Base-by-base conservation (phyloP, 1,140 invertebrate genomes). In the Rhyzopertha dominica region DNA sequence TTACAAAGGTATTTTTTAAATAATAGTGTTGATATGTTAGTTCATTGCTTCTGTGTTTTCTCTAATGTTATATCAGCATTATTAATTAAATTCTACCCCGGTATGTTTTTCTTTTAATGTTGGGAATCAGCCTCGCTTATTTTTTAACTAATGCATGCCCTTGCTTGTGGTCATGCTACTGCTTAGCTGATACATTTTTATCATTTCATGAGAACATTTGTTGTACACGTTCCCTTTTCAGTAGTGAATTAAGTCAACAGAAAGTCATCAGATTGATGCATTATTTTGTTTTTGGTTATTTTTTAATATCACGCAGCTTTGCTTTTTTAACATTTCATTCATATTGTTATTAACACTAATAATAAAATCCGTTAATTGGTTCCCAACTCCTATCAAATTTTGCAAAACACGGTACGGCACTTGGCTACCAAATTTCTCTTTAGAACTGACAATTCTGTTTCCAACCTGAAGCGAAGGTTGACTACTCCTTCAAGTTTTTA, bases 371-470 rank as follows among this genome's bases (percentile, higher is more conserved):
- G 24, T 37, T 34, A 46, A 49, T 46, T 59, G 59, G 58, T 59
- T 59, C 56, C 59, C 54, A 59, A 59, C 43, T 41, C 51, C 38
- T 35, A 29, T 8, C 13, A 22, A 37, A 7, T 22, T n/a, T n/a
- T n/a, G n/a, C n/a, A n/a, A n/a, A n/a, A n/a, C n/a, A 53, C 60
- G 62, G 62, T 64, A 62, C 48, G 62, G 62, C 62, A 64, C 62
- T 64, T 51, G 58, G 53, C n/a, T 49, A 61, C 60, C 54, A 64
- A 64, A 64, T 61, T 64, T 51, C 51, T 40, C 43, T 47, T 60
- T 60, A 53, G 47, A 26, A 13, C 20, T 23, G 14, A 19, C 22
- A 19, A 34, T 26, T 26, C 8, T n/a, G 25, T 8, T 26, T 26
- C 8, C 8, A 26, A 26, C 25, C 25, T 26, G 25, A 26, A n/a